phyloP scores from a whole-genome alignment of 2,797 vertebrate species.

The Oreochromis grahami region DNA sequence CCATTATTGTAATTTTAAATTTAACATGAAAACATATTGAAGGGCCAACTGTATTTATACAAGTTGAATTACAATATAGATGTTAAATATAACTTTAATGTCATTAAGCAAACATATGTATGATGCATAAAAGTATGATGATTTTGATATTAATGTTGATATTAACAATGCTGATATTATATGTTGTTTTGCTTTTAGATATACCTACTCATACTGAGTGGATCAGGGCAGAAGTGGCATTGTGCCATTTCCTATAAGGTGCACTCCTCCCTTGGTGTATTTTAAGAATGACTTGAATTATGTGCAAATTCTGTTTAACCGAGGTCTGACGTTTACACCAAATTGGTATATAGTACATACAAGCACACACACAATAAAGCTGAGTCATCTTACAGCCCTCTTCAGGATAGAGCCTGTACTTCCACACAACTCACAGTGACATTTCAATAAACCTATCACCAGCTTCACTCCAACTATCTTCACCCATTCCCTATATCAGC shows the following conservation, averaged over 20 bases:
- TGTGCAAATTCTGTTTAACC: neutral
- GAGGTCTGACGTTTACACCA: neutral
- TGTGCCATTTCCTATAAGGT: neutral
- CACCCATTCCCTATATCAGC: constrained; percentile 35
- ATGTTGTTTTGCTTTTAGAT: neutral
- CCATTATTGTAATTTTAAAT: neutral
- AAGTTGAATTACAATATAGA: neutral
- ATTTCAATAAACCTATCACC: constrained; percentile 53
- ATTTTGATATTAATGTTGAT: neutral
- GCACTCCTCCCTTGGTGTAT: neutral
- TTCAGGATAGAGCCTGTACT: neutral
- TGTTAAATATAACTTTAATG: neutral
- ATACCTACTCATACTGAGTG: neutral
- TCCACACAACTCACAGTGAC: constrained; percentile 39
- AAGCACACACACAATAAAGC: neutral
- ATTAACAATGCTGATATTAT: neutral
- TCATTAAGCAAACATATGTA: neutral
- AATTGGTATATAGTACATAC: neutral
- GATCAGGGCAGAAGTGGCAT: neutral
- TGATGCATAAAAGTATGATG: neutral
- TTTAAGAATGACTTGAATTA: neutral
- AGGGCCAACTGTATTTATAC: neutral
- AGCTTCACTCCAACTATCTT: constrained; percentile 37
- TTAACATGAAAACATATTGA: neutral
- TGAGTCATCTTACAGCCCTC: constrained; percentile 6